Evolutionary conservation across 2,888 invertebrate genomes (phyloP).

Genomic region (Aspidiotus destructor): DNA sequence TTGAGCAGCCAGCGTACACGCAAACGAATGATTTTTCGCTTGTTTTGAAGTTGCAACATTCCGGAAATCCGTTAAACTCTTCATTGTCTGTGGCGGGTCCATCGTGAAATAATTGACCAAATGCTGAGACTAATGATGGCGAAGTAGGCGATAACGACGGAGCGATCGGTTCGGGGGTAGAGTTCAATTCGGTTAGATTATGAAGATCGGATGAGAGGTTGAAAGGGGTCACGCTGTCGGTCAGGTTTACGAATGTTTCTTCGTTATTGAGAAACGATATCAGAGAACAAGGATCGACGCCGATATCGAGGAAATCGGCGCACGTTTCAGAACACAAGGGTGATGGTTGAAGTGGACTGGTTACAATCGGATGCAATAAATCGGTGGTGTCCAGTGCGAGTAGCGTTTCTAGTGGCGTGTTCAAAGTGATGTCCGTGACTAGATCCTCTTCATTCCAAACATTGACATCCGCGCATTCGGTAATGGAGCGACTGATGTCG

Average conservation of each 20-base stretch:
- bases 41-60: neutral
- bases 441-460: neutral
- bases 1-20: slow-evolving; percentile 48
- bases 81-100: neutral
- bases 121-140: no score
- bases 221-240: neutral
- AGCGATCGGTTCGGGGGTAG: neutral
- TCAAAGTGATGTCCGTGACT: no score
- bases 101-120: no score
- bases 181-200: neutral
- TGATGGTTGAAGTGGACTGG: neutral
- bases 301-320: slow-evolving; percentile 8
- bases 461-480: neutral
- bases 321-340: slow-evolving; percentile 8
- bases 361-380: neutral
- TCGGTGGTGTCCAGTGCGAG: slow-evolving; percentile 23
- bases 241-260: neutral
- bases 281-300: slow-evolving; percentile 14
- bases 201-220: neutral
- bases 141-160: neutral
- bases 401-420: slow-evolving; percentile 17
- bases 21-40: slow-evolving; percentile 22
- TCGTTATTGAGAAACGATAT: neutral
- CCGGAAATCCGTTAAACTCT: neutral
- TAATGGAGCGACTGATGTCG: neutral